Conservation (phyloP, 2,113 vertebrate genomes). For the Corapipo altera region DNA sequence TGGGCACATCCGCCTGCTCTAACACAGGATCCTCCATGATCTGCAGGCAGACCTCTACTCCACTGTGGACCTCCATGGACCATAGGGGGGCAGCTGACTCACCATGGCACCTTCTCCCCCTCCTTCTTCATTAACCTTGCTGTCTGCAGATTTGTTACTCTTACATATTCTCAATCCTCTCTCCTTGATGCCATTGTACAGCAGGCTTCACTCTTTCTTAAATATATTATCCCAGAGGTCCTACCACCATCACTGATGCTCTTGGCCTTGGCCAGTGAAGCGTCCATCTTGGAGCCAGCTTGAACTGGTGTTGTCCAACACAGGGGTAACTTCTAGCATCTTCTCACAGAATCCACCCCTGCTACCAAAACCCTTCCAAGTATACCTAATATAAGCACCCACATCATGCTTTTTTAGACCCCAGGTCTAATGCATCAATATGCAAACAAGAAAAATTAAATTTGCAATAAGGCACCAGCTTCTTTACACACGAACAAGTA, state of each 20-base stretch:
- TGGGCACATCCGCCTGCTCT: background rate
- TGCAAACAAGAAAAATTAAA: background rate
- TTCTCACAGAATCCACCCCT: background rate
- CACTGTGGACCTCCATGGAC: background rate
- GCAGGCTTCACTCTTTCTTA: background rate
- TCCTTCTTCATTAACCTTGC: background rate
- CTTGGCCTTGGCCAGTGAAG: background rate
- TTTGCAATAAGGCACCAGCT: background rate
- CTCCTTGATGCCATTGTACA: background rate
- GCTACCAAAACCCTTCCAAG: background rate
- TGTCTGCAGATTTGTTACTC: background rate
- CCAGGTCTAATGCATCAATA: background rate
- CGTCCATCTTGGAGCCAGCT: background rate
- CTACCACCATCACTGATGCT: background rate
- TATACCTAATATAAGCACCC: background rate
- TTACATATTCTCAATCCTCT: background rate
- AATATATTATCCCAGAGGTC: background rate
- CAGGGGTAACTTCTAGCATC: background rate
- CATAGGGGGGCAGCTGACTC: background rate
- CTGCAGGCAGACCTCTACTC: background rate
- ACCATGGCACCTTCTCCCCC: background rate
- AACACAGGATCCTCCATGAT: background rate
- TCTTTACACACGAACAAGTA: background rate
- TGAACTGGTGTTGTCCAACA: background rate
- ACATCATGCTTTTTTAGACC: background rate